These are phyloP conservation scores for Picathartes gymnocephalus DNA, from an alignment of 2,113 vertebrate species.

Conservation along the genomic window DNA sequence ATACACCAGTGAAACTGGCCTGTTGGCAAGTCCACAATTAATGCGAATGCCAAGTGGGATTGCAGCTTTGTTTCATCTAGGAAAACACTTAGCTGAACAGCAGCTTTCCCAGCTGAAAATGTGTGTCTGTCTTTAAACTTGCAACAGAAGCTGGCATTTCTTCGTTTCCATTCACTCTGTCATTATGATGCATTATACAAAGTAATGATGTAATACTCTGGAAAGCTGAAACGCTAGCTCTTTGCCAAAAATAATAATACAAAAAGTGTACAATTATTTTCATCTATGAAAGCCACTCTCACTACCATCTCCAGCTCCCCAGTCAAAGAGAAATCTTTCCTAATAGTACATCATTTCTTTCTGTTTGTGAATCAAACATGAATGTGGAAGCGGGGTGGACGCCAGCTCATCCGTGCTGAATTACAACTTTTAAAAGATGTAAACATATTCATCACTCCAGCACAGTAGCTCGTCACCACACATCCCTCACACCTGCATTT, in stretches of 20 bases:
- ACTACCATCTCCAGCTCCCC: slow-evolving; percentile 69
- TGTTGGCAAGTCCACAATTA: slow-evolving; percentile 80
- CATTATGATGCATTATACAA: slow-evolving; percentile 85
- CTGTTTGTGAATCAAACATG: slow-evolving; percentile 67
- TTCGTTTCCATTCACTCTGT: slow-evolving; percentile 78
- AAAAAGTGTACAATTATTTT: slow-evolving; percentile 84
- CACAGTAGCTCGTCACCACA: not conserved
- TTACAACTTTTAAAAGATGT: slow-evolving; percentile 71
- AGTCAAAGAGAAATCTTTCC: slow-evolving; percentile 75
- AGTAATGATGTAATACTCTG: slow-evolving; percentile 81
- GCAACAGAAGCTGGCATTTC: slow-evolving; percentile 76
- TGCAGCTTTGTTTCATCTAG: slow-evolving; percentile 80
- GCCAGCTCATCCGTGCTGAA: slow-evolving; percentile 55
- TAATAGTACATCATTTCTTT: slow-evolving; percentile 73
- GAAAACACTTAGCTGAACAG: slow-evolving; percentile 74
- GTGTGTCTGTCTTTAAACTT: slow-evolving; percentile 76
- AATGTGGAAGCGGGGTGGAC: slow-evolving; percentile 37
- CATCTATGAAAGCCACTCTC: slow-evolving; percentile 78
- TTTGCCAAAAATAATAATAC: slow-evolving; percentile 83
- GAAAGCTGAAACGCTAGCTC: slow-evolving; percentile 70
- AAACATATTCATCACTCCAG: slow-evolving; percentile 70
- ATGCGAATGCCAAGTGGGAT: slow-evolving; percentile 76
- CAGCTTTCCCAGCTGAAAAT: slow-evolving; percentile 76
- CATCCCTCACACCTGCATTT: slow-evolving; percentile 1
- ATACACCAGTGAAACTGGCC: slow-evolving; percentile 73